Evolutionary conservation across 2,113 vertebrate genomes (phyloP).

Genomic region (Pardalotus punctatus): DNA sequence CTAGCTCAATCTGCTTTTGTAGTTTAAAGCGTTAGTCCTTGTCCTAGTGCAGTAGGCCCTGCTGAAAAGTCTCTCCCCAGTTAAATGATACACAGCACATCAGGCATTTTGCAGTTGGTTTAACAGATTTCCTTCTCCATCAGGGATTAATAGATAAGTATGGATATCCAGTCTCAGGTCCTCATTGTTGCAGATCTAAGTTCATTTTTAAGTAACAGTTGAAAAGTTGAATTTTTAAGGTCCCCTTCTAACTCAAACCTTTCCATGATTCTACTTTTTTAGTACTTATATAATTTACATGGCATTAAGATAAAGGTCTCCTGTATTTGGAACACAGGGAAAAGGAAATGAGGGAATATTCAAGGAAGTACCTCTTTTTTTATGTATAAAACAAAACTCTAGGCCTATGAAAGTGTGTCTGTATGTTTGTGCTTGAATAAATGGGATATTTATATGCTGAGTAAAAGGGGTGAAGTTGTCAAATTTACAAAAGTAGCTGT

Average conservation of each 20-base stretch:
- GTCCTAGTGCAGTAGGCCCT: not conserved
- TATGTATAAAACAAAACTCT: not conserved
- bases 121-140: not conserved
- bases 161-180: not conserved
- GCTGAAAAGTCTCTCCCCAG: no score
- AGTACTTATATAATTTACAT: not conserved
- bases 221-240: not conserved
- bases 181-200: not conserved
- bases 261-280: not conserved
- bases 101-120: not conserved
- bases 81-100: not conserved
- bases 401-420: fast-evolving
- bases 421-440: not conserved
- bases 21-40: not conserved
- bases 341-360: not conserved
- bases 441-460: not conserved
- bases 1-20: not conserved
- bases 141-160: fast-evolving
- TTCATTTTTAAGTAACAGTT: not conserved
- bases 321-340: not conserved
- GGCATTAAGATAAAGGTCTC: not conserved
- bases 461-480: not conserved
- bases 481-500: not conserved
- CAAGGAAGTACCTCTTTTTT: not conserved
- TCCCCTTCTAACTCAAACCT: not conserved